Conservation (phyloP, 2,888 invertebrate species). For the Serripes groenlandicus region DNA sequence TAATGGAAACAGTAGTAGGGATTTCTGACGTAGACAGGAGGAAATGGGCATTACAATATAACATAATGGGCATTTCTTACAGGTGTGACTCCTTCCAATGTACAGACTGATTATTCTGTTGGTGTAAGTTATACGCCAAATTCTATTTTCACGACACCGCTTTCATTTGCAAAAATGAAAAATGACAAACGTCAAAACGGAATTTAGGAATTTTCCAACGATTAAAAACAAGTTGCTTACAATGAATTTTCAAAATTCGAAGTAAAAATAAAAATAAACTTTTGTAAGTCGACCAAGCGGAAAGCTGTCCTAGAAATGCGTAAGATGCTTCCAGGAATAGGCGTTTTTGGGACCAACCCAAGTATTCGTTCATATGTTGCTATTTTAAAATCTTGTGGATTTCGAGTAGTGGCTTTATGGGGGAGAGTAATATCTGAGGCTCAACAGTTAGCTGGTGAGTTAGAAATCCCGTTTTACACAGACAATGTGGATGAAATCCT, state of each 20-base stretch:
- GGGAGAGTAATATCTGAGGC: constrained; percentile 92
- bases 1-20: too few species aligned
- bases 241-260: too few species aligned
- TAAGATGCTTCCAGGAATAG: constrained; percentile 96
- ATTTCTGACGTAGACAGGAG: too few species aligned
- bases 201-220: background rate
- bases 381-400: constrained; percentile 95
- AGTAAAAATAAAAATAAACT: too few species aligned
- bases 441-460: constrained; percentile 91
- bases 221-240: too few species aligned
- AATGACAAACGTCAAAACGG: background rate
- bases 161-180: background rate
- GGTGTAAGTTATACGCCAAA: background rate
- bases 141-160: background rate
- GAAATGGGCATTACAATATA: too few species aligned
- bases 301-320: constrained; percentile 62
- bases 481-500: constrained; percentile 93
- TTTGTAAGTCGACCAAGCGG: background rate
- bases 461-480: constrained; percentile 89
- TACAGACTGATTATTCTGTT: too few species aligned
- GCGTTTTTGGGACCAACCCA: constrained; percentile 96
- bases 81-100: too few species aligned
- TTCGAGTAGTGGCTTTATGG: constrained; percentile 98
- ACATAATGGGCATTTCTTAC: too few species aligned
- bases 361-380: constrained; percentile 95